Evolutionary conservation across 2,113 vertebrate genomes (phyloP).

Genomic region (Phaethon lepturus): DNA sequence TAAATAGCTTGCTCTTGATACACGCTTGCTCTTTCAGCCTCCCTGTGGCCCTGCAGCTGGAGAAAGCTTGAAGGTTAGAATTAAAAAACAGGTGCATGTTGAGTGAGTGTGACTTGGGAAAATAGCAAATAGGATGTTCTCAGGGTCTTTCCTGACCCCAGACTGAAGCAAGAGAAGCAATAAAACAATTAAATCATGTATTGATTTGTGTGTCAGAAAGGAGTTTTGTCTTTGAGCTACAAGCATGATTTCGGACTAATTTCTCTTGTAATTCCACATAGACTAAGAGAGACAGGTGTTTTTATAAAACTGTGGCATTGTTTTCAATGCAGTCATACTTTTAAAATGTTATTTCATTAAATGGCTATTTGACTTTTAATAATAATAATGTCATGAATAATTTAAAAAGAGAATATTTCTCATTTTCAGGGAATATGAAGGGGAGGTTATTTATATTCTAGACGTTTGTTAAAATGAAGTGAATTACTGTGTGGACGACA

Average conservation of each 20-base stretch:
- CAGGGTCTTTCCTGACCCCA: constrained; percentile 13
- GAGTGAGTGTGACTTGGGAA: neutral
- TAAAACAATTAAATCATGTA: constrained; percentile 45
- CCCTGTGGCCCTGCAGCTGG: neutral
- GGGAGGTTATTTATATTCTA: neutral
- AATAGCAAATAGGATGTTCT: neutral
- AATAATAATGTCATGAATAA: constrained; percentile 41
- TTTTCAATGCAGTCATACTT: neutral
- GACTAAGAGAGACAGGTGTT: constrained; percentile 17
- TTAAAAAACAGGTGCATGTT: neutral
- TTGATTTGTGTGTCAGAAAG: constrained; percentile 35
- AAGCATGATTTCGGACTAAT: constrained; percentile 18
- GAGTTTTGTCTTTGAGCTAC: constrained; percentile 1
- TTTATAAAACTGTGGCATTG: neutral
- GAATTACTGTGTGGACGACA: neutral
- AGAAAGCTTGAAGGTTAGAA: neutral
- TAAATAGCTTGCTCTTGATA: neutral
- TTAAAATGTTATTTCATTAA: constrained; percentile 21
- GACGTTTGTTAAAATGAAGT: neutral
- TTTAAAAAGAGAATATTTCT: neutral
- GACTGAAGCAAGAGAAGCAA: constrained; percentile 1
- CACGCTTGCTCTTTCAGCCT: rapidly evolving
- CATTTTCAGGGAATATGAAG: neutral
- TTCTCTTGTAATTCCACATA: constrained; percentile 27
- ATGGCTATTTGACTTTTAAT: constrained; percentile 9